phyloP scores from a whole-genome alignment of 1,140 invertebrate genomes.

The Dolichoris vasculosae region DNA sequence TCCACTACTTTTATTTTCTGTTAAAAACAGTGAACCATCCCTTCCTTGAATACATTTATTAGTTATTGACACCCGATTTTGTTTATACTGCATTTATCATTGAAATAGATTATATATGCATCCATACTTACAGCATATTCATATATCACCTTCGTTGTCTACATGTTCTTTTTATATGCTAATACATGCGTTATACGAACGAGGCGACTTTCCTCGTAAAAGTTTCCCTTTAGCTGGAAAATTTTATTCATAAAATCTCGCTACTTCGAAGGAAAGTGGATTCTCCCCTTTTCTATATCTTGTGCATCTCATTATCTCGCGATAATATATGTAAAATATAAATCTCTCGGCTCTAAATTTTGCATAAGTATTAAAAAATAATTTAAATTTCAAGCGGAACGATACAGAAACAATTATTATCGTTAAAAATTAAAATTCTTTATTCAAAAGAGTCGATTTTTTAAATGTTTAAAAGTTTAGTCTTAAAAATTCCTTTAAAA shows the following conservation, averaged over 20 bases:
- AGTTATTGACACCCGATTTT: background rate
- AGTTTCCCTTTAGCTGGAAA: background rate
- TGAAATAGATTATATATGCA: slow-evolving; percentile 7
- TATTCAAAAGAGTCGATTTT: too few species aligned
- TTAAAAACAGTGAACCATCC: background rate
- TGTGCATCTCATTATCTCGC: background rate
- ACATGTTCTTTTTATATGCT: background rate
- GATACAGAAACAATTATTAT: background rate
- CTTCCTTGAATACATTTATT: background rate
- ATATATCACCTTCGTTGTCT: background rate
- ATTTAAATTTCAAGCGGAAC: background rate
- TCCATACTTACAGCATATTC: background rate
- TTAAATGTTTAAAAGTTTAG: too few species aligned
- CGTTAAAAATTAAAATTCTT: too few species aligned
- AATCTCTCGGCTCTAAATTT: background rate
- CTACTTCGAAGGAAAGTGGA: background rate
- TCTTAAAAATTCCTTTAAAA: too few species aligned
- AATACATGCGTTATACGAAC: background rate
- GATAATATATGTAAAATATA: background rate
- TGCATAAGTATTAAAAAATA: background rate
- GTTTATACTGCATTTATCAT: slow-evolving; percentile 1
- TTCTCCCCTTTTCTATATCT: background rate
- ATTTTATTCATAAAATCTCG: background rate
- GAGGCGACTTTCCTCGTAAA: background rate
- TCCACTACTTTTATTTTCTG: background rate